These are phyloP conservation scores for Dolichotis patagonum DNA, from an alignment of 2,113 vertebrate genomes.

Conservation along the genomic window DNA sequence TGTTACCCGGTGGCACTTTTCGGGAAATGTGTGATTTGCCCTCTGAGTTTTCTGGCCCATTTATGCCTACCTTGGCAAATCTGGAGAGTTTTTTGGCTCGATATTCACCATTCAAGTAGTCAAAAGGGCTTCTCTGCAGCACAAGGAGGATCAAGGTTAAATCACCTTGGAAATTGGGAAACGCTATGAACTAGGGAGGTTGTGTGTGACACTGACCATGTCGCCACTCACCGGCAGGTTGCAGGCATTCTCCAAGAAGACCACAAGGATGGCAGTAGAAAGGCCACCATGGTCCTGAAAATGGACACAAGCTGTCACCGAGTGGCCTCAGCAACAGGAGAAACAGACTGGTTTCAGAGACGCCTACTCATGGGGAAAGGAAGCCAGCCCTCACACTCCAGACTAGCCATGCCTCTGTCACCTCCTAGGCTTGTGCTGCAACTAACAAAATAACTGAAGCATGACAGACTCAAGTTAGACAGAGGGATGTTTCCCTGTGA, in stretches of 20 bases:
- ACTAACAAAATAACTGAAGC: background rate
- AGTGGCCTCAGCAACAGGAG: background rate
- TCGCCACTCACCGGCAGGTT: slow-evolving; percentile 93
- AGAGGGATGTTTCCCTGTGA: background rate
- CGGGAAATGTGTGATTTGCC: background rate
- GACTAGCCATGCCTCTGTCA: background rate
- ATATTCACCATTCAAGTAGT: slow-evolving; percentile 90
- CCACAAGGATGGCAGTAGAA: slow-evolving; percentile 93
- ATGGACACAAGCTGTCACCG: slow-evolving; percentile 8
- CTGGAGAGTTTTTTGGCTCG: slow-evolving; percentile 87
- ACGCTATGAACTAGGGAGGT: background rate
- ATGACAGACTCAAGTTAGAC: background rate
- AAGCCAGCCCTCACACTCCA: background rate
- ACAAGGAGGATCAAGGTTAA: slow-evolving; percentile 44
- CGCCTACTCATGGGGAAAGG: background rate
- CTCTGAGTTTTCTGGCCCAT: background rate
- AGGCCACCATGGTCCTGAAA: slow-evolving; percentile 87
- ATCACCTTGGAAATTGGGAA: background rate
- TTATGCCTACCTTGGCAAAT: slow-evolving; percentile 87
- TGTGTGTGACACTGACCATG: background rate
- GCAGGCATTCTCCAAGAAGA: slow-evolving; percentile 94
- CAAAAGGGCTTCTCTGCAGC: slow-evolving; percentile 92
- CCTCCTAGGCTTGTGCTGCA: background rate
- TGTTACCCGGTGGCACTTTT: background rate
- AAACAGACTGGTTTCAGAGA: background rate